Percentiles rank a stretch among this genome's conserved stretches.
Conservation (phyloP, 2,888 invertebrate genomes). For the Acrobasis suavella region DNA sequence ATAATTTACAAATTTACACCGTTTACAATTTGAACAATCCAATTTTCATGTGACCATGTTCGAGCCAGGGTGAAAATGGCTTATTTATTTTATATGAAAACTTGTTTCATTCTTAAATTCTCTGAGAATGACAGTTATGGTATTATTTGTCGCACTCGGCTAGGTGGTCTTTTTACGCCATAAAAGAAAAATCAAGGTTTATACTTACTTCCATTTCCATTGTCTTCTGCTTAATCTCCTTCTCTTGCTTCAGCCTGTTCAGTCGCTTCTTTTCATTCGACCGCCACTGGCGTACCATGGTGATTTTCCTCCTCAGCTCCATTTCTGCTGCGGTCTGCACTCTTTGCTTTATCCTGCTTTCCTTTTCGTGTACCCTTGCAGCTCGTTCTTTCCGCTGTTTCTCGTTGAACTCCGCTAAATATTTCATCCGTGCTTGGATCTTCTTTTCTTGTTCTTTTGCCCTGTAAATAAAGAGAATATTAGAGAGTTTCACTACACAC, state of each 20-base stretch:
- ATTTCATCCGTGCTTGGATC: conserved; percentile 62
- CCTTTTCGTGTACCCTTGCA: conserved; percentile 54
- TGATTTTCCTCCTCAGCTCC: conserved; percentile 71
- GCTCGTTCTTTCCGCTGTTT: conserved; percentile 62
- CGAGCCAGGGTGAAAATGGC: too few relatives aligned
- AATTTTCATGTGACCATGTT: too few relatives aligned
- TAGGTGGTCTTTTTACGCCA: too few relatives aligned
- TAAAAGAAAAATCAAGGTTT: too few relatives aligned
- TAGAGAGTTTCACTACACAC: too few relatives aligned
- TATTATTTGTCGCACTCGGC: too few relatives aligned
- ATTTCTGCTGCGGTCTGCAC: conserved; percentile 72
- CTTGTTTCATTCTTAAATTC: too few relatives aligned
- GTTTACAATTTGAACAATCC: too few relatives aligned
- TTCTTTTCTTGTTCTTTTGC: conserved; percentile 70
- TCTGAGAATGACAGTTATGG: too few relatives aligned
- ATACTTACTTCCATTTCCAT: too few relatives aligned
- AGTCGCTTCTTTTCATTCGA: conserved; percentile 66
- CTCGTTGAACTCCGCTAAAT: conserved; percentile 65
- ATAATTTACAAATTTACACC: too few relatives aligned
- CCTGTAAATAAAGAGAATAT: conserved; percentile 39
- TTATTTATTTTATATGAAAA: too few relatives aligned
- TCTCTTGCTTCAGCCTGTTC: conserved; percentile 59
- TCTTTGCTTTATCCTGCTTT: conserved; percentile 67
- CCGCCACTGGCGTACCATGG: conserved; percentile 72
- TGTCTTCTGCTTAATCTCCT: conserved; percentile 51